Evolutionary conservation across 2,888 invertebrate genomes (phyloP).

Genomic region (Thymelicus acteon): DNA sequence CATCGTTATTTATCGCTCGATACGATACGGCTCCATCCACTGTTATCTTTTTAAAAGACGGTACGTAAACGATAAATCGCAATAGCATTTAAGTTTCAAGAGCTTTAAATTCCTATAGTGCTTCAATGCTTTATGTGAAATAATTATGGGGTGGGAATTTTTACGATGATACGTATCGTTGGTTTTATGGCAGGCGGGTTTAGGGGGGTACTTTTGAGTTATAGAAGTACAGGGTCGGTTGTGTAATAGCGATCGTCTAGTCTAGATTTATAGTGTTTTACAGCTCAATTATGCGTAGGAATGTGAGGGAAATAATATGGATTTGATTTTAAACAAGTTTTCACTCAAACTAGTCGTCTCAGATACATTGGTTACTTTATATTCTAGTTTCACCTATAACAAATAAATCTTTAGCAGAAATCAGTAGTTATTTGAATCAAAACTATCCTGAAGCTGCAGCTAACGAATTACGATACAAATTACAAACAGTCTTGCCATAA

Average conservation of each 20-base stretch:
- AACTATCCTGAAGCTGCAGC: no score
- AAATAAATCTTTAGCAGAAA: no score
- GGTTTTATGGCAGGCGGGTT: slow-evolving; percentile 22
- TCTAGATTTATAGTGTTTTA: no score
- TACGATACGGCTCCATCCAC: background rate
- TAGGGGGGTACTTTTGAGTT: background rate
- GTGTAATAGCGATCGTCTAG: no score
- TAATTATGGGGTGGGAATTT: slow-evolving; percentile 33
- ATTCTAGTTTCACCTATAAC: no score
- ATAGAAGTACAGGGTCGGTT: background rate
- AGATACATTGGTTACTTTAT: no score
- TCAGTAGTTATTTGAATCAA: no score
- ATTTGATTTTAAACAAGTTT: no score
- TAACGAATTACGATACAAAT: no score
- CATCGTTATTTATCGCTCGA: background rate
- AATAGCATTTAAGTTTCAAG: slow-evolving; percentile 21
- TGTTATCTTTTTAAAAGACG: background rate
- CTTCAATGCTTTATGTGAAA: slow-evolving; percentile 33
- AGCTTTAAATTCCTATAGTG: slow-evolving; percentile 22
- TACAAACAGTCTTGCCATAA: background rate
- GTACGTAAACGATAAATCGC: slow-evolving; percentile 23
- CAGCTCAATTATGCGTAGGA: no score
- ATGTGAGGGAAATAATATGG: no score
- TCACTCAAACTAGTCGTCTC: no score
- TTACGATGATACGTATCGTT: slow-evolving; percentile 31